These are phyloP conservation scores for Chamaea fasciata DNA, from an alignment of 2,113 vertebrate species.

Conservation along the genomic window DNA sequence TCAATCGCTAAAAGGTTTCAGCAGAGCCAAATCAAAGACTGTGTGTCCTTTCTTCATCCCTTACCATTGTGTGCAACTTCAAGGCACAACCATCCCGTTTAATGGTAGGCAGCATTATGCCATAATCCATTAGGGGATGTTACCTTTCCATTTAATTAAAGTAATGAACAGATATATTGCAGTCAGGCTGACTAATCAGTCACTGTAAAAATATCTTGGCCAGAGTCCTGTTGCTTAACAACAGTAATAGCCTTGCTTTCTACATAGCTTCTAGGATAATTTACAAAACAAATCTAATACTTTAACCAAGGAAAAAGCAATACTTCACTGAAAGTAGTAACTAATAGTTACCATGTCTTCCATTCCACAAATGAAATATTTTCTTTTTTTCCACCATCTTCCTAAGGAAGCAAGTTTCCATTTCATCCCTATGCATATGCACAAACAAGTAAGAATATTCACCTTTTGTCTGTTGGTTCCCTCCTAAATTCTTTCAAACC, in stretches of 20 bases:
- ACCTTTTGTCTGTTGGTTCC: background rate
- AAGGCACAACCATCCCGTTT: background rate
- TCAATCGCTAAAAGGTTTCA: background rate
- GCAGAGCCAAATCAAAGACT: background rate
- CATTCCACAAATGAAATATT: background rate
- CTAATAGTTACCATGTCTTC: background rate
- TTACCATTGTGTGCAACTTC: background rate
- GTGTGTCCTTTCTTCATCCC: background rate
- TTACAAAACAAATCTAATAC: background rate
- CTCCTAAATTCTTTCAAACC: background rate
- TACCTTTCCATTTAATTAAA: slow-evolving; percentile 15
- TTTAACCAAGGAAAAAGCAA: background rate
- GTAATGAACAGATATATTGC: background rate
- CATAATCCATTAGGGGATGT: background rate
- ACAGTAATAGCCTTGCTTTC: background rate
- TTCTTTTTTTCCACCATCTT: background rate
- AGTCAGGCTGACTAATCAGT: background rate
- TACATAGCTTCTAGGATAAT: background rate
- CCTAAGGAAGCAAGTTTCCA: background rate
- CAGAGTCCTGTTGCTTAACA: background rate
- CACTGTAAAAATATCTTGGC: background rate
- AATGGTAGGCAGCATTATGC: background rate
- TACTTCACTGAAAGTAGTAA: background rate
- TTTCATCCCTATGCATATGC: background rate
- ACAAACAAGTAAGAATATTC: background rate